These are phyloP conservation scores for Protosalanx chinensis DNA, from an alignment of 2,797 vertebrate genomes.

Conservation along the genomic window DNA sequence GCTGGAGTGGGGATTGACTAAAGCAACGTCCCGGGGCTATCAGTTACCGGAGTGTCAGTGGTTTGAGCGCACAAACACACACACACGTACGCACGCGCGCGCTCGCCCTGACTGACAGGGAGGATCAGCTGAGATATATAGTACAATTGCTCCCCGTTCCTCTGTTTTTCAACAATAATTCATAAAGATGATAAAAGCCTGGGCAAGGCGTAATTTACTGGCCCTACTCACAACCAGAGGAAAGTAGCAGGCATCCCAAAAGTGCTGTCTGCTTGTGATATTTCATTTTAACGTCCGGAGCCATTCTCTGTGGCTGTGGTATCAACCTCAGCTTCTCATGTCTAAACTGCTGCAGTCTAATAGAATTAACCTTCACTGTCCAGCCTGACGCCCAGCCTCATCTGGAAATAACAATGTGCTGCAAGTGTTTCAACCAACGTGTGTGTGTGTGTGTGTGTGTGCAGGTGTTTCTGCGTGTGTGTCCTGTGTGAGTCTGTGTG, in stretches of 20 bases:
- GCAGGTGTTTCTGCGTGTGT: constrained; percentile 1
- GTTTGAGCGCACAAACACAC: constrained; percentile 8
- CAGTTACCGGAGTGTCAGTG: neutral
- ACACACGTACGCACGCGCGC: constrained; percentile 18
- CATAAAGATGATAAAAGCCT: constrained; percentile 60
- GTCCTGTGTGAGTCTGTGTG: neutral
- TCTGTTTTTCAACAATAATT: constrained; percentile 55
- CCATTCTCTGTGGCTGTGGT: neutral
- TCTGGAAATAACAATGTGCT: too few relatives aligned
- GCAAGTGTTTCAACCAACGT: neutral
- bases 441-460: constrained; percentile 23
- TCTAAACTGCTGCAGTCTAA: neutral
- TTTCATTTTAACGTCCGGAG: constrained; percentile 10
- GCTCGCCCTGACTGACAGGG: constrained; percentile 28
- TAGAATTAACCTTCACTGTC: neutral
- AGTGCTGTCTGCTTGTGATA: constrained; percentile 16
- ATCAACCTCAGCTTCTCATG: neutral
- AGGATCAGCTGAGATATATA: constrained; percentile 43
- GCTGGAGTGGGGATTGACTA: constrained; percentile 1
- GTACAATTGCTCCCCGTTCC: constrained; percentile 18
- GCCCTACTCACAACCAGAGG: constrained; percentile 42
- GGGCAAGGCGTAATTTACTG: constrained; percentile 53
- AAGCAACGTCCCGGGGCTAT: neutral
- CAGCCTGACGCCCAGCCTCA: neutral
- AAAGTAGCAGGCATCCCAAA: constrained; percentile 43